Evolutionary conservation across 64 coral and sea anemone species (phyloP), one percentile per base, ranked within the genome.

Genomic region (Stichodactyla mertensii): DNA sequence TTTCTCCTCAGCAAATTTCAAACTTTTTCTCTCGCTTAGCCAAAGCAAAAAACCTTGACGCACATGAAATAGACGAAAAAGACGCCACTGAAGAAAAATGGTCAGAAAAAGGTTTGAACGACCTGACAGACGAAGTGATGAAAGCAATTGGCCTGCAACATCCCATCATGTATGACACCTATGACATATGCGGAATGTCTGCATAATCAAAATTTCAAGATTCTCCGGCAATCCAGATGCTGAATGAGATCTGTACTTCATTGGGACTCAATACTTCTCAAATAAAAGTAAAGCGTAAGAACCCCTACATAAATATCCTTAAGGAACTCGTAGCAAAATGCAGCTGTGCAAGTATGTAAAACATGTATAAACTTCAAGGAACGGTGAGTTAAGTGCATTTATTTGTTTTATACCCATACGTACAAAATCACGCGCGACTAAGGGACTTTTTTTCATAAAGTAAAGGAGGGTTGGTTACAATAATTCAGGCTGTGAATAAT

Each of bases 1-100:
- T 84, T 28, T 57, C 83, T 55, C 11, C 83, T 55, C 83, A 59
- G 83, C 53, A 84, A 59, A 84, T 84, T 24, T 55, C 83, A 5
- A 28, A 58, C 10, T 84, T 61, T 59, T 84, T 58, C 10, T 84
- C 70, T 18, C 70, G 27, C 27, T 77, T 77, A 77, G 70, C 70
- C 8, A 77, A 77, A 77, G 70, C 70, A 20, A 77, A 77, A 22
- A 77, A 77, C 4, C 70, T 77, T 19, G 70, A 77, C 27, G 9
- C 70, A 13, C 18, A 77, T 22, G 70, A 77, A 22, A 2, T 12
- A 12, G 57, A 12, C 9, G 57, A 12, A 59, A 59, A 12, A 16
- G 57, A 59, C 4, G 9, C 57, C 9, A 59, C 10, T 16, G 57
- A 59, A 59, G 57, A 16, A 59, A 16, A 59, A 59, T 12, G 15